A percentile compares a stretch with the other conserved stretches of the same genome.
Conservation (phyloP, 2,888 invertebrate species). For the Eristalis tenax region DNA sequence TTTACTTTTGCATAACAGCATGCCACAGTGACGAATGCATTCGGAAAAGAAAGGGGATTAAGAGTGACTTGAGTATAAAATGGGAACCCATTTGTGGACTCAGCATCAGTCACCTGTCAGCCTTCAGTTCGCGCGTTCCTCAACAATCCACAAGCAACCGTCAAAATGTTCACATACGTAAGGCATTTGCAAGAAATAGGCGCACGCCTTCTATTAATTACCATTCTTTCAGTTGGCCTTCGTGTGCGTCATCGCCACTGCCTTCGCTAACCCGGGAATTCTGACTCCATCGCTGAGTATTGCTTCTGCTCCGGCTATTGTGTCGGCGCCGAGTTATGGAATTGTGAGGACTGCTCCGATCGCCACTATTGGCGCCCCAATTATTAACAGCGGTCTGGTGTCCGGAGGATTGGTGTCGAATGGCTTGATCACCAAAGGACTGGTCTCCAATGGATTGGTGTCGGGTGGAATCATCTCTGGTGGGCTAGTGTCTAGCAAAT, state of each 20-base stretch:
- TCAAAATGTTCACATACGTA: conserved; percentile 54
- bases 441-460: background rate
- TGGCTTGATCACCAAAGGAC: background rate
- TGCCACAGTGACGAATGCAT: background rate
- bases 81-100: background rate
- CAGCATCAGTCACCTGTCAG: conserved; percentile 40
- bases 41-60: background rate
- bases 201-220: background rate
- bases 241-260: conserved; percentile 19
- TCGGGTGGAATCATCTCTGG: background rate
- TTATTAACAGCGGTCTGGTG: background rate
- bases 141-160: background rate
- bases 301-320: conserved; percentile 24
- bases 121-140: background rate
- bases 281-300: conserved; percentile 13
- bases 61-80: conserved; percentile 33
- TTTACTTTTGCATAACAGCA: background rate
- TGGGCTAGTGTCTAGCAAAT: no score
- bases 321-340: conserved; percentile 13
- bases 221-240: conserved; percentile 15
- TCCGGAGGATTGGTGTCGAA: background rate
- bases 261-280: conserved; percentile 38
- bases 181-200: background rate
- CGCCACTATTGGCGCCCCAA: background rate
- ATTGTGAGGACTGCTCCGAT: conserved; percentile 11